A percentile compares a stretch with the other conserved stretches of the same genome.
Evolutionary conservation across 92 coral and sea anemone species (phyloP).

Genomic region (Actinostola sp.): DNA sequence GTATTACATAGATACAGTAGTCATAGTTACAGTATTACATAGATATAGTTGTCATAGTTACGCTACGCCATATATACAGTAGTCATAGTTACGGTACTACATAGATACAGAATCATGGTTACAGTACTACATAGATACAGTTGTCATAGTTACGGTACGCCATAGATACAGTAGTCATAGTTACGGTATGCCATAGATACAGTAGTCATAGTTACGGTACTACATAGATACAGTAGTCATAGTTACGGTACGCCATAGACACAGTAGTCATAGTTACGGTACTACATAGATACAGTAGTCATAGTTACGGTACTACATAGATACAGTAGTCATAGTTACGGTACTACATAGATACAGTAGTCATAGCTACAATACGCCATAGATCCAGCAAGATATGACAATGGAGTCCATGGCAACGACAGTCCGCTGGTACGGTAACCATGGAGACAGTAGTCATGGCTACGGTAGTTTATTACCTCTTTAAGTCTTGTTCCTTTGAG

Average conservation of each 20-base stretch:
- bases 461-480: too few relatives aligned
- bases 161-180: background rate
- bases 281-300: background rate
- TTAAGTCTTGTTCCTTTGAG: conserved; percentile 75
- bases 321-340: background rate
- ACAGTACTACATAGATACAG: too few relatives aligned
- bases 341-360: background rate
- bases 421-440: background rate
- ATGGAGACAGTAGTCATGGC: background rate
- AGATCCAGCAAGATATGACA: background rate
- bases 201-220: background rate
- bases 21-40: background rate
- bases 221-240: background rate
- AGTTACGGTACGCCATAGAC: background rate
- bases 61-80: too few relatives aligned
- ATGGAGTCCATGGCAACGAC: background rate
- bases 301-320: background rate
- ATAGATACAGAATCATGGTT: background rate
- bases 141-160: background rate
- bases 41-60: background rate
- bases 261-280: background rate
- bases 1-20: background rate
- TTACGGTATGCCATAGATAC: background rate
- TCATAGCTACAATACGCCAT: too few relatives aligned
- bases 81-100: background rate